Conservation (phyloP, 2,113 vertebrate genomes). For the Strix aluco region DNA sequence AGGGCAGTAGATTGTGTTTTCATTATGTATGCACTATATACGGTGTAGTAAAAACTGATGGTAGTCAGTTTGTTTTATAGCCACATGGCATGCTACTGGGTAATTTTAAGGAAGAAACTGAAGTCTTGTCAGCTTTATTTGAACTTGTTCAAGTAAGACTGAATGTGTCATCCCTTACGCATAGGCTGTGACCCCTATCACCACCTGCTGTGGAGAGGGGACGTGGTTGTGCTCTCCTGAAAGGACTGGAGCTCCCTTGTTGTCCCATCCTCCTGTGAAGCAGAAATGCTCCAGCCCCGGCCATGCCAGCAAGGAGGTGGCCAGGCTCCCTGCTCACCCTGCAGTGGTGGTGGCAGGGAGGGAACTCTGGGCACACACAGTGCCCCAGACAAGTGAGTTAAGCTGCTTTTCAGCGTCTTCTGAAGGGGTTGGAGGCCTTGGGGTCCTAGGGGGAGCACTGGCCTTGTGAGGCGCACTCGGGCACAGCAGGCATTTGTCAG, state of each 20-base stretch:
- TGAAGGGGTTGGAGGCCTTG: accelerated
- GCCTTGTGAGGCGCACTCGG: accelerated
- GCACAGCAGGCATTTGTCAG: neutral
- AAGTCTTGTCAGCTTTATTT: neutral
- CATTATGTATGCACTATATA: neutral
- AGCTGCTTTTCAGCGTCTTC: neutral
- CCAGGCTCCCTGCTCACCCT: neutral
- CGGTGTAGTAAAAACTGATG: neutral
- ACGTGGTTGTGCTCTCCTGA: neutral
- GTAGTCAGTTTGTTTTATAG: neutral
- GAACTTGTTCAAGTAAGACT: neutral
- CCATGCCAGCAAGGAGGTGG: neutral
- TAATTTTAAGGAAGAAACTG: neutral
- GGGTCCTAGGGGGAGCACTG: too few species aligned
- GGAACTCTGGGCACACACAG: neutral
- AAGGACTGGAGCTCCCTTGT: neutral
- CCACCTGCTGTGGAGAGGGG: neutral
- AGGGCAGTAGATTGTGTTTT: neutral
- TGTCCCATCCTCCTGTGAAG: neutral
- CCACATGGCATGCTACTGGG: accelerated
- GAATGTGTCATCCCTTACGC: neutral
- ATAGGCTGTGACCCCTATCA: neutral
- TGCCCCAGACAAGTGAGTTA: neutral
- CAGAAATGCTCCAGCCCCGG: accelerated
- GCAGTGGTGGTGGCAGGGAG: neutral